A percentile compares a stretch with the other conserved stretches of the same genome.
Evolutionary conservation across 2,113 vertebrate species (phyloP).

Genomic region (Hystrix brachyura): DNA sequence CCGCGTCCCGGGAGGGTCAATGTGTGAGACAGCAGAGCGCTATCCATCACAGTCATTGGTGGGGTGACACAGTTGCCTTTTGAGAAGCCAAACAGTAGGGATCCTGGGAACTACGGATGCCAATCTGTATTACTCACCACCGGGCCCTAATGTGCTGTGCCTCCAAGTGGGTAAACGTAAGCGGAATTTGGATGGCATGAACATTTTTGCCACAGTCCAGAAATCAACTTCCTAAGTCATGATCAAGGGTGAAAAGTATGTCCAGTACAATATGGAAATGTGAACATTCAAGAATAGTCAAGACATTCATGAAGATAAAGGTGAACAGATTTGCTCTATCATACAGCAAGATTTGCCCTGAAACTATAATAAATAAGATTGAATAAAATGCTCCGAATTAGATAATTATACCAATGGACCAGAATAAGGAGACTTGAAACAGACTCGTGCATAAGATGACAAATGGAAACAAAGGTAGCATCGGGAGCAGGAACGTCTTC

Average conservation of each 20-base stretch:
- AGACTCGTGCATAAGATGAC: neutral
- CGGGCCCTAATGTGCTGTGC: neutral
- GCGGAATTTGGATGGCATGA: neutral
- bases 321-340: neutral
- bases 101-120: neutral
- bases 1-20: neutral
- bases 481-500: neutral
- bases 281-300: neutral
- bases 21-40: neutral
- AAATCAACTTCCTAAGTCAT: neutral
- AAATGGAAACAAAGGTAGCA: neutral
- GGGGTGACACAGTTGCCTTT: neutral
- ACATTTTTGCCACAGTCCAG: neutral
- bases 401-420: neutral
- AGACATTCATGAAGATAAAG: neutral
- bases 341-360: neutral
- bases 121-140: neutral
- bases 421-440: neutral
- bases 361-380: neutral
- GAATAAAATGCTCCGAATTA: neutral
- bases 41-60: neutral
- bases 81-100: neutral
- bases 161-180: neutral
- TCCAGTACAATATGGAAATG: neutral
- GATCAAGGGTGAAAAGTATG: neutral